These are phyloP conservation scores for Sapajus apella DNA, from an alignment of 2,113 vertebrate species.

Conservation along the genomic window DNA sequence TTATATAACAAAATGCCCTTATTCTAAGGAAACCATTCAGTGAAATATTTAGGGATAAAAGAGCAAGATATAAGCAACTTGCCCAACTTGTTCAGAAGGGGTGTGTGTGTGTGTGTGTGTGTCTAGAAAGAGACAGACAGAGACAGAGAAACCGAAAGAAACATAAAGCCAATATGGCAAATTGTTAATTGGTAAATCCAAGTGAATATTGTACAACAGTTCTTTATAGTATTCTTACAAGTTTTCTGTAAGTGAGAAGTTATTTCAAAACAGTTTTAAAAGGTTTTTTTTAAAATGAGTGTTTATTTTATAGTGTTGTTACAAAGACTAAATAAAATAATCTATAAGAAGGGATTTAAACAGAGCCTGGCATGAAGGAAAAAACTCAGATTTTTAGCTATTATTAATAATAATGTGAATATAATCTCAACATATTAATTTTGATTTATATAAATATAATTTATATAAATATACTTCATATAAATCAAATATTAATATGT, in stretches of 20 bases:
- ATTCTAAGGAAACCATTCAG: neutral
- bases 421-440: neutral
- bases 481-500: no score
- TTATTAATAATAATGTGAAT: slow-evolving; percentile 5
- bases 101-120: neutral
- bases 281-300: neutral
- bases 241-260: neutral
- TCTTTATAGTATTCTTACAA: neutral
- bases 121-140: neutral
- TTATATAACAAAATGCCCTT: neutral
- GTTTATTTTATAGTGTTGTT: neutral
- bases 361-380: neutral
- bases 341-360: neutral
- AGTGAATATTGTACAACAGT: neutral
- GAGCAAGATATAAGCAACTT: neutral
- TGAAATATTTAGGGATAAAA: neutral
- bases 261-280: slow-evolving; percentile 38
- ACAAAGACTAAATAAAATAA: neutral
- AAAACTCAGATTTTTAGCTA: neutral
- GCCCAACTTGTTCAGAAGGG: neutral
- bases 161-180: neutral
- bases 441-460: neutral
- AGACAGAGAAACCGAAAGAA: neutral
- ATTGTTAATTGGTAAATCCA: neutral
- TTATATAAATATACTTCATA: neutral